These are phyloP conservation scores for Empis livida DNA, from an alignment of 2,888 invertebrate genomes.

Conservation along the genomic window DNA sequence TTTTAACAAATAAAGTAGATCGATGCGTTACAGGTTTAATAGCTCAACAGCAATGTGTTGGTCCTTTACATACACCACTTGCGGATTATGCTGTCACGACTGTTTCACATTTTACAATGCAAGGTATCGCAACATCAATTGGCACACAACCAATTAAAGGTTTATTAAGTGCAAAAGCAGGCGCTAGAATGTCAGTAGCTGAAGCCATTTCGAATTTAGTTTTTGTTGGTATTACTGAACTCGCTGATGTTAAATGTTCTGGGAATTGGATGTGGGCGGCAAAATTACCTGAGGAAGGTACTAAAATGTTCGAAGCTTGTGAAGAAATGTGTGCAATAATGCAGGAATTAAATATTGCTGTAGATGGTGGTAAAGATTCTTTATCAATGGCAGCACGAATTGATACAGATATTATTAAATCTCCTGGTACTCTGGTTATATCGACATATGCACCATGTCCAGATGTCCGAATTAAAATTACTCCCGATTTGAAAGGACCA, in stretches of 20 bases:
- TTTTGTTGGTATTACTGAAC: slow-evolving; percentile 49
- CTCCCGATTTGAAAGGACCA: slow-evolving; percentile 79
- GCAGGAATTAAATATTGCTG: slow-evolving; percentile 66
- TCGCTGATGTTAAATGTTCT: slow-evolving; percentile 89
- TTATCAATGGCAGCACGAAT: slow-evolving; percentile 93
- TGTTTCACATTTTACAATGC: slow-evolving; percentile 66
- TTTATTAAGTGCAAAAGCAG: slow-evolving; percentile 60
- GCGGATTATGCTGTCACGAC: slow-evolving; percentile 89
- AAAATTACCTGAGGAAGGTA: slow-evolving; percentile 86
- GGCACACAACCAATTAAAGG: slow-evolving; percentile 95
- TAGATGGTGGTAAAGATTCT: slow-evolving; percentile 96
- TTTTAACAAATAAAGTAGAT: slow-evolving; percentile 90
- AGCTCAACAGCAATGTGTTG: slow-evolving; percentile 97
- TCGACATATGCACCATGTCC: slow-evolving; percentile 94
- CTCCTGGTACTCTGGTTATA: slow-evolving; percentile 85
- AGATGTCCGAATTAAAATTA: slow-evolving; percentile 70
- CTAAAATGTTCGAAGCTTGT: slow-evolving; percentile 76
- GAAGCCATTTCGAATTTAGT: slow-evolving; percentile 90
- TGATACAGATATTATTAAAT: slow-evolving; percentile 52
- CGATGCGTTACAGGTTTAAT: slow-evolving; percentile 90
- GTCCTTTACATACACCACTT: slow-evolving; percentile 89
- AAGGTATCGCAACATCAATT: slow-evolving; percentile 87
- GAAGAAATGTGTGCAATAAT: slow-evolving; percentile 76
- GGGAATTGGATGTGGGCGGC: slow-evolving; percentile 99
- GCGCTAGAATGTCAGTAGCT: slow-evolving; percentile 87